Evolutionary conservation across 1,140 invertebrate species (phyloP).

Genomic region (Telenomus remus): DNA sequence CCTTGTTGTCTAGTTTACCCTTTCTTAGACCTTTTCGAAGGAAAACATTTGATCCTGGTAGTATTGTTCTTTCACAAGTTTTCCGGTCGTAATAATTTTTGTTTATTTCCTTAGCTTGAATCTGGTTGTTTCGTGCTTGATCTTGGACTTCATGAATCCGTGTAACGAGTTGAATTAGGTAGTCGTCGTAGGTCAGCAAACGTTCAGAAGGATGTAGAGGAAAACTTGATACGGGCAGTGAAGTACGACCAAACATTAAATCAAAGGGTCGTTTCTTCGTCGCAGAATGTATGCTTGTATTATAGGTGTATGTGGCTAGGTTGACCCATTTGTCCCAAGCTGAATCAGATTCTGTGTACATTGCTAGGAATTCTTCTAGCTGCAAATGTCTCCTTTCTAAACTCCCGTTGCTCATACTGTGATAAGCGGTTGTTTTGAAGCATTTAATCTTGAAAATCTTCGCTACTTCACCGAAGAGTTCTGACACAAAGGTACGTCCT

Average conservation of each 20-base stretch:
- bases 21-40: neutral
- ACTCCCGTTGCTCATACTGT: conserved; percentile 55
- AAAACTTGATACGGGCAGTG: conserved; percentile 3
- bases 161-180: neutral
- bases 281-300: conserved; percentile 4
- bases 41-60: neutral
- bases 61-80: neutral
- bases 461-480: conserved; percentile 1
- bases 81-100: neutral
- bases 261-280: conserved; percentile 19
- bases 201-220: neutral
- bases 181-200: conserved; percentile 1
- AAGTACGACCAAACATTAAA: conserved; percentile 5
- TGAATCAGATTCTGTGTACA: neutral
- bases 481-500: neutral
- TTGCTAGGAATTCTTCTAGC: conserved; percentile 37
- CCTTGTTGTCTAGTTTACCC: neutral
- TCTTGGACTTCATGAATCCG: neutral
- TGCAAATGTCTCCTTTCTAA: conserved; percentile 50
- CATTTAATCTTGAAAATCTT: conserved; percentile 36
- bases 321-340: conserved; percentile 15
- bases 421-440: conserved; percentile 51
- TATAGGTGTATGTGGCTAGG: conserved; percentile 9
- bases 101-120: too few species aligned
- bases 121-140: neutral